Conservation (phyloP, 1,140 invertebrate species). For the Oryctes rhinoceros region DNA sequence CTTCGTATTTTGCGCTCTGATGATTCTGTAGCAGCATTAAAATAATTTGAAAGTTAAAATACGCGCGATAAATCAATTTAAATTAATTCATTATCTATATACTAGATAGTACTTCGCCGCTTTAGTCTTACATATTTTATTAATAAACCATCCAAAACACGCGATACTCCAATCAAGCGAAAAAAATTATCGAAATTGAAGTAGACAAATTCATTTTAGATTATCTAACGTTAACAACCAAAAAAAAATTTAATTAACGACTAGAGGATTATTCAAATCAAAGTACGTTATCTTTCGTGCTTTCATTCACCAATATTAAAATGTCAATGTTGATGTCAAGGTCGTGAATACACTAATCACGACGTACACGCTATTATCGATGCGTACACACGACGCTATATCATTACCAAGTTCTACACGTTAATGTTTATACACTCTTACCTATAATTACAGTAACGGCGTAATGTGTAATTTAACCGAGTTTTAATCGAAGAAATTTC, state of each 20-base stretch:
- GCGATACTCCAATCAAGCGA: background rate
- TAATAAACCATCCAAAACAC: too few relatives aligned
- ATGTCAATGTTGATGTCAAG: constrained; percentile 9
- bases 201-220: background rate
- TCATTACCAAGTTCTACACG: background rate
- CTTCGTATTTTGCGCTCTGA: too few relatives aligned
- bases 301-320: constrained; percentile 23
- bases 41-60: too few relatives aligned
- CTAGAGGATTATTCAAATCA: background rate
- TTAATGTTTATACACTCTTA: background rate
- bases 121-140: too few relatives aligned
- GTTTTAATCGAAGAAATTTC: background rate
- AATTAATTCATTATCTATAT: too few relatives aligned
- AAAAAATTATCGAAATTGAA: background rate
- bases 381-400: background rate
- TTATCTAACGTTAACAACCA: background rate
- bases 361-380: background rate
- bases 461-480: too few relatives aligned
- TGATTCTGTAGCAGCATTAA: too few relatives aligned
- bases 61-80: too few relatives aligned
- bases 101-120: too few relatives aligned
- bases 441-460: background rate
- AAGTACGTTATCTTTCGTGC: background rate
- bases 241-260: background rate
- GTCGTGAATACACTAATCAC: background rate